Base-by-base conservation (phyloP, 2,888 invertebrate genomes). In the Spatulosminthurus flaviceps region DNA sequence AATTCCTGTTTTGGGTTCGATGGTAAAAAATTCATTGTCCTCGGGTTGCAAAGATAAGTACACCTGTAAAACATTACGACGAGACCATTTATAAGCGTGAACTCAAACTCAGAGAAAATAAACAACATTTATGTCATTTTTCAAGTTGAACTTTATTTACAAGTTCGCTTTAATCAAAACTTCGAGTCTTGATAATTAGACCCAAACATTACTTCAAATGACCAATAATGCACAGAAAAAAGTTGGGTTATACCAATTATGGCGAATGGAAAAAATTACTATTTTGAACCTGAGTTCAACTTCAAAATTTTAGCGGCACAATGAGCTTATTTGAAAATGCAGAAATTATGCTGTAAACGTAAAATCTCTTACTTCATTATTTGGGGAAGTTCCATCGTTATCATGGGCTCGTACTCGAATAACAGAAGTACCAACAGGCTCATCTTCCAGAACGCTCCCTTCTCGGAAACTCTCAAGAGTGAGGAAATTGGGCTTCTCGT, bases 341-440 rank as follows among this genome's bases (percentile, higher is more conserved):
- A 13, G 21, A 60, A 60, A 60, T 2, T 9, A 60, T 4, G 60
- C 60, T 43, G 11, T 43, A 43, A 26, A 22, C 16, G 42, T 26
- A 60, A 60, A 21, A 21, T 21, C n/a, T 82, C n/a, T 84, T 86
- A 90, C 90, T 87, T 93, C 92, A 87, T 95, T 95, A 87, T 95
- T 93, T 0, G 92, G 93, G 66, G 92, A 89, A 0, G 95, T 95
- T 0, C 94, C 94, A 86, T 96, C 96, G 85, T 91, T 91, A 86
- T 96, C 96, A 81, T 95, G 93, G 0, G 96, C 96, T 85, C 92
- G 90, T 2, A 93, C 93, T 88, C 94, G 93, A 93, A 95, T 95
- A 0, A 96, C 96, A 13, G 92, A 92, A 5, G 94, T 94, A 1
- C 95, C 95, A 0, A 91, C 89, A 0, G 91, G 91, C 87, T 95